Base-by-base conservation (phyloP, 2,113 vertebrate species). In the Lycaon pictus region DNA sequence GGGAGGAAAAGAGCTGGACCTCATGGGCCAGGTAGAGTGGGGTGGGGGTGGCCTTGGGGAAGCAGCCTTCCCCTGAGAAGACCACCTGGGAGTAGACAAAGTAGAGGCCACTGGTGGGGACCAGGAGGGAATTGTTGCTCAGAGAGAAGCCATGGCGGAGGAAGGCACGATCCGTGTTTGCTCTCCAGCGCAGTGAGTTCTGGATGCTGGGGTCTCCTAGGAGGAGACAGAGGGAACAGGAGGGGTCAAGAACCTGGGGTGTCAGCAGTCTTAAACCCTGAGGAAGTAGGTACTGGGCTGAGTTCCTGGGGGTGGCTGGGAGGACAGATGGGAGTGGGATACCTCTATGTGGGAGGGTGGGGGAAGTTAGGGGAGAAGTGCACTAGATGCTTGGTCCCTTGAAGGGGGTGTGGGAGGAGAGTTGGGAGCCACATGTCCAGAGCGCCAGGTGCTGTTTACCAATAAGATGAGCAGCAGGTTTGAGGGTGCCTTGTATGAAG, bases 11-110 rank as follows among this genome's bases (percentile, higher is more conserved):
- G 53, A 98, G 97, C 79, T 94, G 96, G 37, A 98, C 97, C 23
- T 97, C 97, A 2, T 98, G 98, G 4, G 96, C 92, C 72, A 98
- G 94, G 92, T 97, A 97, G 88, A 97, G 48, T 2, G 96, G 92
- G 5, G 3, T 51, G 0, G 71, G 63, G 1, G 27, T 3, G 72
- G 74, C 62, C 60, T 53, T 15, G 23, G 90, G 27, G 2, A 77
- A 81, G 65, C 96, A 95, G 60, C 92, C 65, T 13, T 81, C 17
- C 10, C 98, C 98, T 0, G 94, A 88, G 96, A 98, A 98, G 43
- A 98, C 97, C 92, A 97, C 98, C 85, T 98, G 98, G 25, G 98
- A 98, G 91, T 98, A 98, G 80, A 98, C 84, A 9, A 98, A 98
- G 89, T 98, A 98, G 51, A 97, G 87, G 17, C 98, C 98, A 0